Conservation (phyloP, 2,888 invertebrate species). For the Patella depressa region DNA sequence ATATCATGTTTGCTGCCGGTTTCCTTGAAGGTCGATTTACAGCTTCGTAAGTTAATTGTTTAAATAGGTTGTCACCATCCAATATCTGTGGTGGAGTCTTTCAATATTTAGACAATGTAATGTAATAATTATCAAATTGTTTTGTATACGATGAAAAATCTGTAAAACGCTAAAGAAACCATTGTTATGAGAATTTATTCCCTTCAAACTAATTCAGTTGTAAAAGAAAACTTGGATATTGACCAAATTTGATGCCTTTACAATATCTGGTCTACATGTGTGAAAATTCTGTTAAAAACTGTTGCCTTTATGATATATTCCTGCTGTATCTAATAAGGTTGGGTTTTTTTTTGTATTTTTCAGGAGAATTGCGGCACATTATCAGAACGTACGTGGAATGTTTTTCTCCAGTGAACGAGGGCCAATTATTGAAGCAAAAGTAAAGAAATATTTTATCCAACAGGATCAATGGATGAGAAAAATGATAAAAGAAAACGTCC, state of each 20-base stretch:
- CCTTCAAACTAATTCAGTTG: no score
- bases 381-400: constrained; percentile 51
- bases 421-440: constrained; percentile 30
- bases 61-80: background rate
- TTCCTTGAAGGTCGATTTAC: constrained; percentile 64
- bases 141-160: no score
- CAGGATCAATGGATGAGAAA: constrained; percentile 59
- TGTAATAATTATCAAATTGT: no score
- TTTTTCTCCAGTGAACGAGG: constrained; percentile 35
- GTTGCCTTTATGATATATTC: no score
- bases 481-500: constrained; percentile 44
- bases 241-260: no score
- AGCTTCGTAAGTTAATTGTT: constrained; percentile 50
- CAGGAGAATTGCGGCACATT: constrained; percentile 65
- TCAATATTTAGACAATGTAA: no score
- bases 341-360: constrained; percentile 21
- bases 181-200: no score
- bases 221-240: no score
- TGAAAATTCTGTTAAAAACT: no score
- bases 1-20: constrained; percentile 66
- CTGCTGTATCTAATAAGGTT: no score
- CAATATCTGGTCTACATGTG: no score
- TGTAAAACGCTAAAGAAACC: no score
- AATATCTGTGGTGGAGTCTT: background rate
- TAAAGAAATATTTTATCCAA: constrained; percentile 49